Conservation (phyloP, 2,888 invertebrate species). For the Trachelus tabidus region DNA sequence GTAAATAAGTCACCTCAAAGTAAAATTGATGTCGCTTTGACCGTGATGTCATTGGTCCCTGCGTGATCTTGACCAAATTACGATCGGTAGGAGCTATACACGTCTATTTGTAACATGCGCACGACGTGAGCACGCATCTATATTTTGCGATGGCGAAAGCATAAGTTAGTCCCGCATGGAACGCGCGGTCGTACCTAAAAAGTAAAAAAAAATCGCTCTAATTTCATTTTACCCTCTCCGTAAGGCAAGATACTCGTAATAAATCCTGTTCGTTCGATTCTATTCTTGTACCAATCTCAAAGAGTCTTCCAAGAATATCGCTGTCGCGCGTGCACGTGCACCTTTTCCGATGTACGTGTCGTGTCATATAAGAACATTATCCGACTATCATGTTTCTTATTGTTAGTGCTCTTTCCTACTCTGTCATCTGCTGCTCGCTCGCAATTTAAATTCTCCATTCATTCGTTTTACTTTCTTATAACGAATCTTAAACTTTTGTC, state of each 20-base stretch:
- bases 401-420: not conserved
- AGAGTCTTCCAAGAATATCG: constrained; percentile 41
- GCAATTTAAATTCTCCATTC: not conserved
- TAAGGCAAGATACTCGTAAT: not conserved
- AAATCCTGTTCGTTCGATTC: constrained; percentile 43
- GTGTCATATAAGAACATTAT: not conserved
- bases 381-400: not conserved
- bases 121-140: not conserved
- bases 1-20: no score
- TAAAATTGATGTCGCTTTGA: no score
- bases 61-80: no score
- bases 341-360: not conserved
- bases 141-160: not conserved
- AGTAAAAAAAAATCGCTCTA: not conserved
- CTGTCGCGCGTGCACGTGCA: constrained; percentile 2
- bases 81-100: no score
- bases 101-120: no score
- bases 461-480: not conserved
- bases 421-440: not conserved
- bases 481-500: not conserved
- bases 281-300: constrained; percentile 57
- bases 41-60: no score
- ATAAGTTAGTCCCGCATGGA: not conserved
- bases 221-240: not conserved
- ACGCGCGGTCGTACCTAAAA: not conserved